Base-by-base conservation (phyloP, 2,113 vertebrate species). In the Lutjanus erythropterus region DNA sequence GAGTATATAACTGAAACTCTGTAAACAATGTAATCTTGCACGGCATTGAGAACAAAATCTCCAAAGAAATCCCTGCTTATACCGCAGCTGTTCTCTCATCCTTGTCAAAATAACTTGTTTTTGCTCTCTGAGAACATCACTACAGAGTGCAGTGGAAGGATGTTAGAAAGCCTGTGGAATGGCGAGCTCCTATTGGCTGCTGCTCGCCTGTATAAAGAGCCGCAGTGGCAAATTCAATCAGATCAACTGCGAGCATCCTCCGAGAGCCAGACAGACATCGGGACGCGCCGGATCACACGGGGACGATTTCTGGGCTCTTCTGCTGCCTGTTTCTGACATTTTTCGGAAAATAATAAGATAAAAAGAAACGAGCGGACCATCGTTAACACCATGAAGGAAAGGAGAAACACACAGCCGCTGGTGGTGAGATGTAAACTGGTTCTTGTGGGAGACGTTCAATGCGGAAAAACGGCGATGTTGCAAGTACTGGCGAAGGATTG, bases 381-480 rank as follows among this genome's bases (percentile, higher is more conserved):
- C 27, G 12, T 19, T n/a, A n/a, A n/a, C 37, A 89, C 19, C 74
- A 99, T 98, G 97, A 97, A 97, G 93, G 97, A 98, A 76, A 95
- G 97, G 91, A 96, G 97, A 86, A 94, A 94, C 46, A 94, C 93
- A 0, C 95, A 97, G 92, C 96, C 97, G 9, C 92, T 96, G 25
- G 96, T 97, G 84, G 97, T 96, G 86, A 95, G 97, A n/a, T 99
- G 97, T 88, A 99, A 99, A 90, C 94, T 99, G 83, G 97, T 99
- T 21, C 94, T 99, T 72, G 97, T 99, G 47, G 97, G 97, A 56
- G 97, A 98, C 50, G 97, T 99, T 86, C 97, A 99, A 93, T 98
- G 97, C 87, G 97, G 97, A 90, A 99, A 99, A 95, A 99, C 97
- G 25, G 97, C 97, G 52, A 99, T 98, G 97, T 94, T 99, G 92